phyloP scores from a whole-genome alignment of 1,140 invertebrate species.

The Panagrolaimus sp. region DNA sequence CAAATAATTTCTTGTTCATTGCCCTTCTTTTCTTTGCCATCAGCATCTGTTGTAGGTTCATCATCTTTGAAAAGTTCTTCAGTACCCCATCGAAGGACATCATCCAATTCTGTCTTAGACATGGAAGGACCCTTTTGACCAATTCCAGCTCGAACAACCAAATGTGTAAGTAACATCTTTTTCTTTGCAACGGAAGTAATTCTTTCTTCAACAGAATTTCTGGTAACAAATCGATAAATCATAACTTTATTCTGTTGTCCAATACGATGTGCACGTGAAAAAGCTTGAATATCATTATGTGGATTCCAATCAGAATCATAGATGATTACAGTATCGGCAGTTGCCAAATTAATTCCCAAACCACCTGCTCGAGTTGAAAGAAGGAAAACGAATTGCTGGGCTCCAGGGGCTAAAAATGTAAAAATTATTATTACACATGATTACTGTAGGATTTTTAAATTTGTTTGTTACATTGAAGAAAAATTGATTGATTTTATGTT shows the following conservation, averaged over 20 bases:
- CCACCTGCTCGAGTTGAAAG: conserved; percentile 95
- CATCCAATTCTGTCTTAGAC: conserved; percentile 97
- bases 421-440: no score
- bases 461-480: no score
- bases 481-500: no score
- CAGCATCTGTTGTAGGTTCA: conserved; percentile 34
- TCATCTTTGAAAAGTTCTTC: conserved; percentile 92
- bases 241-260: conserved; percentile 98
- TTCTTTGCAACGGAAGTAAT: conserved; percentile 79
- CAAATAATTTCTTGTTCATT: conserved; percentile 76
- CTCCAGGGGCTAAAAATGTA: conserved; percentile 66
- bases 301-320: conserved; percentile 99
- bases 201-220: conserved; percentile 95
- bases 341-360: conserved; percentile 96
- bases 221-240: conserved; percentile 98
- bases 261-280: conserved; percentile 95
- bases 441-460: no score
- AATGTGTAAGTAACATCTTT: conserved; percentile 99
- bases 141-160: conserved; percentile 91
- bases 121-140: conserved; percentile 79
- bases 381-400: conserved; percentile 92
- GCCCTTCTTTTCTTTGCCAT: conserved; percentile 53
- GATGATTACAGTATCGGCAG: conserved; percentile 98
- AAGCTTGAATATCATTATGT: conserved; percentile 71
- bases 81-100: conserved; percentile 96